Evolutionary conservation across 37 sponge, comb jelly and placozoan species (phyloP).

Genomic region (Halisarca cf. caerulea): DNA sequence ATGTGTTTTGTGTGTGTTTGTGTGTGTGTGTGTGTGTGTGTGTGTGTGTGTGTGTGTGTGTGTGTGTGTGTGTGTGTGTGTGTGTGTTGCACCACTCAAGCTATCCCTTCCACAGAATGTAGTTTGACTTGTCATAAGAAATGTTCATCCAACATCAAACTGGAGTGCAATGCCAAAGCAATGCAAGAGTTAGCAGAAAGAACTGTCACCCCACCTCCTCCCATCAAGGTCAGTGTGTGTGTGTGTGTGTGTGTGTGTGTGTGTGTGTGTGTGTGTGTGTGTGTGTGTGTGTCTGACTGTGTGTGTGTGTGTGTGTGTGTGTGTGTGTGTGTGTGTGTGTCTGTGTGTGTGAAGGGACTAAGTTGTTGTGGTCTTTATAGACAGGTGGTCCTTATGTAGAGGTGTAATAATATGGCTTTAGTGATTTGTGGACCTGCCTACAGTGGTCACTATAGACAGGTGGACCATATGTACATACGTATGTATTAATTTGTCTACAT

Average conservation of each 20-base stretch:
- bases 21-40: too few relatives aligned
- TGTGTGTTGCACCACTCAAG: too few relatives aligned
- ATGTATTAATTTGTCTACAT: too few relatives aligned
- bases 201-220: neutral
- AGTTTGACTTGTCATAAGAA: slow-evolving; percentile 25
- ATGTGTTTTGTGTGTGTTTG: too few relatives aligned
- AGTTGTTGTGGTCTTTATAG: too few relatives aligned
- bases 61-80: too few relatives aligned
- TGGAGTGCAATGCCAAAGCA: slow-evolving; percentile 22
- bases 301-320: slow-evolving; percentile 29
- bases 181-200: neutral
- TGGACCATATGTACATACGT: too few relatives aligned
- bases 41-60: too few relatives aligned
- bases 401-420: too few relatives aligned
- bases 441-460: too few relatives aligned
- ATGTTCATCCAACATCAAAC: neutral
- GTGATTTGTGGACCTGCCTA: too few relatives aligned
- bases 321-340: neutral
- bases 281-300: slow-evolving; percentile 38
- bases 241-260: slow-evolving; percentile 36
- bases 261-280: slow-evolving; percentile 38
- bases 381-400: too few relatives aligned
- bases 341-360: slow-evolving; percentile 46
- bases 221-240: neutral
- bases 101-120: slow-evolving; percentile 7